Evolutionary conservation across 2,797 vertebrate genomes (phyloP).

Genomic region (Crotalus adamanteus): DNA sequence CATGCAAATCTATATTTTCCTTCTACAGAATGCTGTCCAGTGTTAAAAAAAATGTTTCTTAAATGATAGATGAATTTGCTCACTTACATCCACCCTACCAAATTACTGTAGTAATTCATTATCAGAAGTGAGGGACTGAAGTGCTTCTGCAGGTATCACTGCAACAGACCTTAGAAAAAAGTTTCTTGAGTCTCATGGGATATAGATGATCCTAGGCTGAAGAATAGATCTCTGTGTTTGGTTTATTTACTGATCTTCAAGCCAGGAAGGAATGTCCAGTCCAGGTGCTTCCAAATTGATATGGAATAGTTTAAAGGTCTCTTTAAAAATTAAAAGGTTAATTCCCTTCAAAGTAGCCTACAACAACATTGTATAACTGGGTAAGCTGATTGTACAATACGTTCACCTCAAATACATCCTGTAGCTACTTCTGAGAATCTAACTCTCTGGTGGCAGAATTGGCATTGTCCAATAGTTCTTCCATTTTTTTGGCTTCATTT

Average conservation of each 20-base stretch:
- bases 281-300: constrained; percentile 99
- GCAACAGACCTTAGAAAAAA: constrained; percentile 47
- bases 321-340: constrained; percentile 81
- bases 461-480: not conserved
- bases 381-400: constrained; percentile 97
- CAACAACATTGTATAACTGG: constrained; percentile 96
- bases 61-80: constrained; percentile 69
- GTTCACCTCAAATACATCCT: constrained; percentile 79
- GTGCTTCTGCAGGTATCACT: constrained; percentile 68
- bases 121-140: constrained; percentile 63
- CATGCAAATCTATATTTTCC: constrained; percentile 76
- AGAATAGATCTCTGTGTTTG: constrained; percentile 45
- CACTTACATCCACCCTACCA: constrained; percentile 57
- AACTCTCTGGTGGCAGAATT: not conserved
- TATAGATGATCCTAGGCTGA: constrained; percentile 53
- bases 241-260: constrained; percentile 87
- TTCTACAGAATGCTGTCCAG: constrained; percentile 65
- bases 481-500: not conserved
- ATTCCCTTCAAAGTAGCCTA: constrained; percentile 95
- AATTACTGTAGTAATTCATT: constrained; percentile 65
- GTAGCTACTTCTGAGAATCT: not conserved
- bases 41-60: constrained; percentile 39
- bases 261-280: constrained; percentile 89
- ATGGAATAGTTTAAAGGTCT: constrained; percentile 97
- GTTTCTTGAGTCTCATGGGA: constrained; percentile 56